Percentiles rank a stretch among this genome's conserved stretches.
Evolutionary conservation across 2,797 vertebrate genomes (phyloP).

Genomic region (Sitta carolinensis): DNA sequence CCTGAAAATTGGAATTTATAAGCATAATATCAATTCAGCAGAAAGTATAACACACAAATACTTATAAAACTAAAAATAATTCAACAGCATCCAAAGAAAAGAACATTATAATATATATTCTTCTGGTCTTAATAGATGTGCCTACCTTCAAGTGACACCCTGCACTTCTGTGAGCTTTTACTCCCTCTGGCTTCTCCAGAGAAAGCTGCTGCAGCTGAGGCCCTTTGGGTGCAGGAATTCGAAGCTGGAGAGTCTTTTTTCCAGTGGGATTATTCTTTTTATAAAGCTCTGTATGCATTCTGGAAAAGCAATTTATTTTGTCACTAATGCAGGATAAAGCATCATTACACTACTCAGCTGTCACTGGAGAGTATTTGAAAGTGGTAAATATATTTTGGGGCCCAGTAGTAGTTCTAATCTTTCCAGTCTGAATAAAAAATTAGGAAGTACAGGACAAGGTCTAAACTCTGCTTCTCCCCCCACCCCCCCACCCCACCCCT

Average conservation of each 20-base stretch:
- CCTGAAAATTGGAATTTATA: not conserved
- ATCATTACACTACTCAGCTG: conserved; percentile 8
- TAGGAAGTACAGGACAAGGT: not conserved
- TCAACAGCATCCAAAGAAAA: not conserved
- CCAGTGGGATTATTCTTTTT: conserved; percentile 21
- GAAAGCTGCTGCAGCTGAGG: not conserved
- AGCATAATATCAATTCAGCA: not conserved
- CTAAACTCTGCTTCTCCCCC: not conserved
- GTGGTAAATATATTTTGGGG: not conserved
- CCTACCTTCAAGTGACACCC: not conserved
- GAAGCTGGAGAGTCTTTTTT: not conserved
- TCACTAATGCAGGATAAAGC: not conserved
- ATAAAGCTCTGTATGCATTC: not conserved
- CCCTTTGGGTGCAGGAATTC: not conserved
- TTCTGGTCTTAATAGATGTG: not conserved
- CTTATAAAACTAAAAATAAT: not conserved
- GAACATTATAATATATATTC: not conserved
- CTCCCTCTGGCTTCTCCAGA: not conserved
- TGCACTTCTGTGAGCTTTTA: not conserved
- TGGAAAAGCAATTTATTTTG: conserved; percentile 48
- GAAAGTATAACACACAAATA: not conserved
- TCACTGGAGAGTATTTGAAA: not conserved
- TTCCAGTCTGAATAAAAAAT: not conserved
- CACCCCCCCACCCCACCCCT: too few relatives aligned
- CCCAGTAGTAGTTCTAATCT: not conserved